phyloP scores from a whole-genome alignment of 2,113 vertebrate species.

The Oceanodroma tethys region DNA sequence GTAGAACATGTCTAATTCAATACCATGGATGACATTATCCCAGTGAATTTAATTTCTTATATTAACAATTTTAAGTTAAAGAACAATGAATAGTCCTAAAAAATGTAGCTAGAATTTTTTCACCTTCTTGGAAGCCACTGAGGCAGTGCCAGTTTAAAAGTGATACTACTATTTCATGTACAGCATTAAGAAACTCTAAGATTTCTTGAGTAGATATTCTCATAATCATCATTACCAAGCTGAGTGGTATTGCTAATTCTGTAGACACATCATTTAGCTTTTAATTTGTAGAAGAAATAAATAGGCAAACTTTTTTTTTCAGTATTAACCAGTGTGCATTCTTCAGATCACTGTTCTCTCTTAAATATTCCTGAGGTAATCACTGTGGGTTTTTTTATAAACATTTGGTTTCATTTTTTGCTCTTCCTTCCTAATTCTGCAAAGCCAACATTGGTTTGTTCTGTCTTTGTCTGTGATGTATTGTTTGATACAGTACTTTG shows the following conservation, averaged over 20 bases:
- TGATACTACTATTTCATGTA: not conserved
- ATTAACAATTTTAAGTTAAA: not conserved
- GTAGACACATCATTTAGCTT: not conserved
- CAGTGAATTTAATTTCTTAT: not conserved
- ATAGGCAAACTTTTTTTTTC: not conserved
- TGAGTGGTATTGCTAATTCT: not conserved
- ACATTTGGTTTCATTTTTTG: not conserved
- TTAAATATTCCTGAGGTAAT: not conserved
- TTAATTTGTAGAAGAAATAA: not conserved
- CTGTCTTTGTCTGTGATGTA: not conserved
- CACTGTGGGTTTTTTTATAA: accelerated
- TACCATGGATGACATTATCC: not conserved
- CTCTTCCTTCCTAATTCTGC: not conserved
- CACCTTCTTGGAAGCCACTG: not conserved
- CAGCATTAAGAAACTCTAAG: not conserved
- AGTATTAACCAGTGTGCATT: accelerated
- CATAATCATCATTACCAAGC: not conserved
- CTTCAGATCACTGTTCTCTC: not conserved
- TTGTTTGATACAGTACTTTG: not conserved
- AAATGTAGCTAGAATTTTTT: not conserved
- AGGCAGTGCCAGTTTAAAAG: not conserved
- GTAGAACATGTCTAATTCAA: not conserved
- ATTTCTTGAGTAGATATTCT: not conserved
- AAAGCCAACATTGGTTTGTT: not conserved
- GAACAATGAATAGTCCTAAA: not conserved